phyloP scores from a whole-genome alignment of 2,113 vertebrate species.

The Eulemur rufifrons region DNA sequence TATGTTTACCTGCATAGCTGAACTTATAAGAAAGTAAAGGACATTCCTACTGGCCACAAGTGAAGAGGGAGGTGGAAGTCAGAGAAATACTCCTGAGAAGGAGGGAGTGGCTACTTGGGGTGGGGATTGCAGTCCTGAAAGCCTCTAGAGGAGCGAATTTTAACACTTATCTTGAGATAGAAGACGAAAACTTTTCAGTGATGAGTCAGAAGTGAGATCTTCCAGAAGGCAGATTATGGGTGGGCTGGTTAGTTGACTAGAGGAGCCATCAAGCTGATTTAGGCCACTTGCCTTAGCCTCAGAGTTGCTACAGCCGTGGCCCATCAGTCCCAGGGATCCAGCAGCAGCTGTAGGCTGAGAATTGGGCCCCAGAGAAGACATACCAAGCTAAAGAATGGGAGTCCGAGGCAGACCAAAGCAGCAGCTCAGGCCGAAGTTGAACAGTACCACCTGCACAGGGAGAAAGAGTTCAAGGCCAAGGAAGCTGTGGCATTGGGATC shows the following conservation, averaged over 20 bases:
- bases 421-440: not conserved
- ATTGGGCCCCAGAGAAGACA: fast-evolving
- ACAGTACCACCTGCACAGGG: no score
- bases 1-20: not conserved
- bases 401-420: not conserved
- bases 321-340: not conserved
- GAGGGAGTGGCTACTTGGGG: not conserved
- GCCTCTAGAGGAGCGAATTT: not conserved
- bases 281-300: not conserved
- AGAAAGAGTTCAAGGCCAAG: not conserved
- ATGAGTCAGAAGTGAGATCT: not conserved
- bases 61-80: not conserved
- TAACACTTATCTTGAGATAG: not conserved
- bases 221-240: not conserved
- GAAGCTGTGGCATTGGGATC: no score
- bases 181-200: not conserved
- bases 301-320: no score
- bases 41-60: not conserved
- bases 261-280: not conserved
- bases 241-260: not conserved
- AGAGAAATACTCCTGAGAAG: not conserved
- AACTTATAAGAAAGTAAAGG: not conserved
- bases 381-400: not conserved
- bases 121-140: not conserved
- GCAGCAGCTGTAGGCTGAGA: not conserved